phyloP scores from a whole-genome alignment of 2,113 vertebrate species.

The Brienomyrus longianalis region DNA sequence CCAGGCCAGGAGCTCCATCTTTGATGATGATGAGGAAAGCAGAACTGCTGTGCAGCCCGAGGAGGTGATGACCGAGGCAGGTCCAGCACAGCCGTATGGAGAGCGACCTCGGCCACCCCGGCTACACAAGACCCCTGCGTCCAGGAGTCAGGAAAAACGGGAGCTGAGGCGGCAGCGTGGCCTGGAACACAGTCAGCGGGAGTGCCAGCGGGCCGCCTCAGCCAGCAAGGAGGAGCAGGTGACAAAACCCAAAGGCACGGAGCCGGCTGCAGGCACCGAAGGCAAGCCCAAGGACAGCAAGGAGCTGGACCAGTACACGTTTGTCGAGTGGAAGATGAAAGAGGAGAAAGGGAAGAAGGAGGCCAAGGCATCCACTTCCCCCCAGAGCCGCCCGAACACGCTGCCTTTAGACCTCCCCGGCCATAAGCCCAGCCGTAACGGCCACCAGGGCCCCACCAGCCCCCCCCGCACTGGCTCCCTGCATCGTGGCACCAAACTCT shows the following conservation, averaged over 20 bases:
- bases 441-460: constrained; percentile 45
- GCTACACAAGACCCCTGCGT: constrained; percentile 23
- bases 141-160: constrained; percentile 75
- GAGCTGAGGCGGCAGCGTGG: constrained; percentile 80
- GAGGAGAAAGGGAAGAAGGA: constrained; percentile 56
- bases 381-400: constrained; percentile 20
- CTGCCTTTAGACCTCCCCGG: constrained; percentile 36
- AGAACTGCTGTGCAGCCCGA: constrained; percentile 27
- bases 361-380: constrained; percentile 36
- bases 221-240: constrained; percentile 44
- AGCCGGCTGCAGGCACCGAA: constrained; percentile 21
- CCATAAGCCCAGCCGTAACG: constrained; percentile 18
- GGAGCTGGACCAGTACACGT: constrained; percentile 62
- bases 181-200: constrained; percentile 81
- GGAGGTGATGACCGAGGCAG: constrained; percentile 22
- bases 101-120: constrained; percentile 19
- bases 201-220: constrained; percentile 65
- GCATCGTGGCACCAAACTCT: constrained; percentile 60
- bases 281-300: constrained; percentile 49
- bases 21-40: constrained; percentile 25
- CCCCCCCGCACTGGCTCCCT: constrained; percentile 50
- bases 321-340: constrained; percentile 55
- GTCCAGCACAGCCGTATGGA: constrained; percentile 21
- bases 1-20: neutral
- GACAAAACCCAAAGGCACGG: constrained; percentile 45